A percentile compares a stretch with the other conserved stretches of the same genome.
Conservation (phyloP, 2,113 vertebrate species). For the Tetraodon nigroviridis region DNA sequence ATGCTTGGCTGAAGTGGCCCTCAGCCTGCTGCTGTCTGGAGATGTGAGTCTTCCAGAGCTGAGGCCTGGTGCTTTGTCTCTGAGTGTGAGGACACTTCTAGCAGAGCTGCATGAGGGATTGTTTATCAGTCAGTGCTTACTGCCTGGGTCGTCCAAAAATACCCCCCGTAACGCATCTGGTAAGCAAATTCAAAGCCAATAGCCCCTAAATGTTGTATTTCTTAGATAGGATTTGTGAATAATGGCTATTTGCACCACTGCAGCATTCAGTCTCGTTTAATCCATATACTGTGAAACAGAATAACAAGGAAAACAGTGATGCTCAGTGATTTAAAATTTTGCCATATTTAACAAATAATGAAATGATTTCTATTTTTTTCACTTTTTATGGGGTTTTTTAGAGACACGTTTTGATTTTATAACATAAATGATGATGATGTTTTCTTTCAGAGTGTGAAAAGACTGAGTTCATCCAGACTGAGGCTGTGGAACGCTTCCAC, state of each 20-base stretch:
- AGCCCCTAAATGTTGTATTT: not conserved
- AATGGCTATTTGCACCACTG: too few relatives aligned
- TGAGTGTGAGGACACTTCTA: constrained; percentile 78
- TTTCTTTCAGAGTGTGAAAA: constrained; percentile 60
- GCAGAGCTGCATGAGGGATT: constrained; percentile 91
- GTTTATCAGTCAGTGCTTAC: constrained; percentile 81
- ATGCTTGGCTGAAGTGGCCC: constrained; percentile 87
- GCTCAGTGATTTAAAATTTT: not conserved
- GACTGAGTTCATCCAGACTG: constrained; percentile 60
- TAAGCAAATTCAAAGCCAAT: constrained; percentile 25
- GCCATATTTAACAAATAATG: not conserved
- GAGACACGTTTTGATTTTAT: not conserved
- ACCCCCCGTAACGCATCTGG: constrained; percentile 20
- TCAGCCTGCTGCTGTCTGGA: constrained; percentile 82
- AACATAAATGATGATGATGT: not conserved
- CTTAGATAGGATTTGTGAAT: too few relatives aligned
- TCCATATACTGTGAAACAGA: too few relatives aligned
- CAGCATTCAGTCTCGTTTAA: too few relatives aligned
- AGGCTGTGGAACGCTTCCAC: constrained; percentile 75
- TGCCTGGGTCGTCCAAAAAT: constrained; percentile 18
- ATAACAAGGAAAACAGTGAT: too few relatives aligned
- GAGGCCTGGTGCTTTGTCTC: constrained; percentile 71
- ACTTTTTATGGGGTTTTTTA: not conserved
- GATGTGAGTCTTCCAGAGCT: constrained; percentile 78
- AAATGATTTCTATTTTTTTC: not conserved